phyloP scores from a whole-genome alignment of 2,888 invertebrate species.

The Melinaea menophilus region DNA sequence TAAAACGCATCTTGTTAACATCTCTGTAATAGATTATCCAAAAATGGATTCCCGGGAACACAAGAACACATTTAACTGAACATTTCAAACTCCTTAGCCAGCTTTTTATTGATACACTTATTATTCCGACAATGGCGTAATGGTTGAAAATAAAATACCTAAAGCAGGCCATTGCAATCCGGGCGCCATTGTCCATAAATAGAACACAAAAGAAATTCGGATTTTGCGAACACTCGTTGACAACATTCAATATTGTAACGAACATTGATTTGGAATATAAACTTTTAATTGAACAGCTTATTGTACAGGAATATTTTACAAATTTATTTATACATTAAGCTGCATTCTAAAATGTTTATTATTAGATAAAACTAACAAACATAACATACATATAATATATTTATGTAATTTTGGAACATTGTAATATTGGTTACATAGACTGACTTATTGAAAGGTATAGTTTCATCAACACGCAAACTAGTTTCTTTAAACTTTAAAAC shows the following conservation, averaged over 20 bases:
- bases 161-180: conserved; percentile 61
- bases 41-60: conserved; percentile 2
- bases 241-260: conserved; percentile 17
- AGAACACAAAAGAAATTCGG: conserved; percentile 60
- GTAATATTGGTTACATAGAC: neutral
- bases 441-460: conserved; percentile 17
- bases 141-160: conserved; percentile 65
- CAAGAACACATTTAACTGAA: conserved; percentile 16
- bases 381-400: too few species aligned
- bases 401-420: neutral
- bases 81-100: conserved; percentile 30
- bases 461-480: conserved; percentile 17
- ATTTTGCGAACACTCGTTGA: conserved; percentile 40
- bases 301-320: neutral
- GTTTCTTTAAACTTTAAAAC: neutral
- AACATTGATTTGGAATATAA: conserved; percentile 16
- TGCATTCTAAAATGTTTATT: too few species aligned
- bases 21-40: neutral
- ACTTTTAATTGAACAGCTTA: conserved; percentile 17
- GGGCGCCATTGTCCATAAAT: conserved; percentile 68
- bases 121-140: conserved; percentile 59
- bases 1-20: neutral
- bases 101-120: conserved; percentile 62
- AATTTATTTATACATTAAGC: too few species aligned
- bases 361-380: too few species aligned